phyloP scores from a whole-genome alignment of 2,888 invertebrate species.

The Helicoverpa assulta region DNA sequence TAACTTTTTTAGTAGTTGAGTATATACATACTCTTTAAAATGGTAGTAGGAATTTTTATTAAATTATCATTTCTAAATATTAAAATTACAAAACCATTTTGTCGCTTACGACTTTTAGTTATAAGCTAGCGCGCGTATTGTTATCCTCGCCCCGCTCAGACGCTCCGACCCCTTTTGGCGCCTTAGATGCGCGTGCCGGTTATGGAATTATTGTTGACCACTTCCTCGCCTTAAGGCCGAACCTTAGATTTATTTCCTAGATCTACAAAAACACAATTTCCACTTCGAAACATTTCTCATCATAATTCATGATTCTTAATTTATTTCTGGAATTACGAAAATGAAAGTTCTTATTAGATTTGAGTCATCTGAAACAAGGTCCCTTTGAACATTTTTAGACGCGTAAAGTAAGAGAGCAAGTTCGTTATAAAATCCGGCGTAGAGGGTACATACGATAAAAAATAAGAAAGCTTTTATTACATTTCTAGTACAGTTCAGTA shows the following conservation, averaged over 20 bases:
- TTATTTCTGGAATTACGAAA: slow-evolving; percentile 35
- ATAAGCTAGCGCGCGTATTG: no score
- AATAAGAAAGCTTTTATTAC: slow-evolving; percentile 10
- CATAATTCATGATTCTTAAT: slow-evolving; percentile 37
- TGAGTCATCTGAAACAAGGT: slow-evolving; percentile 28
- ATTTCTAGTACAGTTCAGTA: slow-evolving; percentile 14
- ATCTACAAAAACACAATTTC: background rate
- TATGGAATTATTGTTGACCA: no score
- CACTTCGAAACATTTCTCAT: slow-evolving; percentile 15
- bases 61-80: no score
- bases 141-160: no score
- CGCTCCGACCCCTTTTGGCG: no score
- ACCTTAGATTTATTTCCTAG: background rate
- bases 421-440: slow-evolving; percentile 30
- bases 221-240: no score
- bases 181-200: no score
- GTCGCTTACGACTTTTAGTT: no score
- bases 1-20: no score
- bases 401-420: slow-evolving; percentile 19
- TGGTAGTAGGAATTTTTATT: no score
- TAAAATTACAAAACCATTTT: no score
- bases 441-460: slow-evolving; percentile 18
- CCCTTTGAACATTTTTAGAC: slow-evolving; percentile 38
- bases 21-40: no score
- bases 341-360: slow-evolving; percentile 46